Evolutionary conservation across 2,888 invertebrate species (phyloP).

Genomic region (Amphipoea lucens): DNA sequence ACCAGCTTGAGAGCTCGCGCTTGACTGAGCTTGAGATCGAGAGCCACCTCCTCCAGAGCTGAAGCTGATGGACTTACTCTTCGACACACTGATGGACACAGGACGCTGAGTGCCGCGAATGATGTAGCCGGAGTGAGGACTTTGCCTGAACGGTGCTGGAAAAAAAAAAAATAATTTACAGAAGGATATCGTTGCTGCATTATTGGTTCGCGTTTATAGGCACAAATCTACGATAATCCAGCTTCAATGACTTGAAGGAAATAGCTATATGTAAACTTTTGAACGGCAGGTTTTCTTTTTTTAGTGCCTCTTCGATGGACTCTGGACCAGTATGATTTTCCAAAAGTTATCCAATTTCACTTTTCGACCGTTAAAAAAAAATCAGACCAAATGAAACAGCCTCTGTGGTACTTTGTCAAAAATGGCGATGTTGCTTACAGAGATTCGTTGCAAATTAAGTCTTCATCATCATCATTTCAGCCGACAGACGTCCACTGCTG

Average conservation of each 20-base stretch:
- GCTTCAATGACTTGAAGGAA: neutral
- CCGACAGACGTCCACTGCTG: neutral
- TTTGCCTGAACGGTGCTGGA: conserved; percentile 21
- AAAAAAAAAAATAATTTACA: neutral
- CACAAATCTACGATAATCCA: neutral
- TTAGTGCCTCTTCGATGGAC: neutral
- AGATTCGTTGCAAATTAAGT: neutral
- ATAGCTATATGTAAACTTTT: neutral
- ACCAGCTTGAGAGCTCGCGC: conserved; percentile 44
- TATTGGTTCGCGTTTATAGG: neutral
- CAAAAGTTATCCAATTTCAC: neutral
- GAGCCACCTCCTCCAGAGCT: conserved; percentile 63
- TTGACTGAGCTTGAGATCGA: conserved; percentile 43
- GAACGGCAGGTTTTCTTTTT: neutral
- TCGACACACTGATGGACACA: conserved; percentile 71
- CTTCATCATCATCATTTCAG: neutral
- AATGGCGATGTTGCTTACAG: neutral
- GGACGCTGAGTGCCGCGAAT: conserved; percentile 11
- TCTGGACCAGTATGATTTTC: neutral
- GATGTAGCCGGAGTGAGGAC: neutral
- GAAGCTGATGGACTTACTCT: conserved; percentile 73
- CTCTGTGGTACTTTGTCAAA: neutral
- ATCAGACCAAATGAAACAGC: neutral
- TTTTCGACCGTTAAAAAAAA: neutral
- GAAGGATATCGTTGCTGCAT: neutral